phyloP scores from a whole-genome alignment of 92 coral and sea anemone genomes.

The Palythoa caribaeorum region DNA sequence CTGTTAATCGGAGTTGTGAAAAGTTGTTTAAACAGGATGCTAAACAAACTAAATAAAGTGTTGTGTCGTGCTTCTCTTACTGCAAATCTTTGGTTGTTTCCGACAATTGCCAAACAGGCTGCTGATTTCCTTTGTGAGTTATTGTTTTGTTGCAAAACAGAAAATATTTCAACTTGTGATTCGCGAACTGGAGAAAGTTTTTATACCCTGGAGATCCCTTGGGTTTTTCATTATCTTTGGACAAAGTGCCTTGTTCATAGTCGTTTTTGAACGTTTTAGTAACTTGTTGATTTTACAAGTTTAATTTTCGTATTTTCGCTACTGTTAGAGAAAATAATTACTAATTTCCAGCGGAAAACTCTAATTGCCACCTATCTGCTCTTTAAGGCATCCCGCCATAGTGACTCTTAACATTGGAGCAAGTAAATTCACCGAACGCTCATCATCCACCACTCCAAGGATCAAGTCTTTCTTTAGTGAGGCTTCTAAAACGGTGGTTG shows the following conservation, averaged over 20 bases:
- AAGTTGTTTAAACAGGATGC: too few species aligned
- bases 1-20: too few species aligned
- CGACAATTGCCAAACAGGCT: too few species aligned
- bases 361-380: constrained; percentile 26
- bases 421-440: constrained; percentile 83
- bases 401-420: constrained; percentile 76
- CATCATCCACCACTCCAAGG: constrained; percentile 64
- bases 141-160: too few species aligned
- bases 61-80: too few species aligned
- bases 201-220: too few species aligned
- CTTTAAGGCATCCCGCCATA: constrained; percentile 89
- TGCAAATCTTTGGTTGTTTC: too few species aligned
- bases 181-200: too few species aligned
- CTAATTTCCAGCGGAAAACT: not conserved
- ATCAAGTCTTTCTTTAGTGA: constrained; percentile 88
- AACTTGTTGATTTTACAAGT: not conserved
- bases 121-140: too few species aligned
- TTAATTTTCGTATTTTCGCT: not conserved
- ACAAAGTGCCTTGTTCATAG: not conserved
- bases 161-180: too few species aligned
- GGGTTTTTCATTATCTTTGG: too few species aligned
- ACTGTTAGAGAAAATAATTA: not conserved
- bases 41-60: too few species aligned
- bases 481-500: constrained; percentile 46
- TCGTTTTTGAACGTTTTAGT: not conserved